Percentiles rank a stretch among this genome's conserved stretches.
Conservation (phyloP, 35 echinoderm and acorn worm genomes). For the Stichopus chloronotus region DNA sequence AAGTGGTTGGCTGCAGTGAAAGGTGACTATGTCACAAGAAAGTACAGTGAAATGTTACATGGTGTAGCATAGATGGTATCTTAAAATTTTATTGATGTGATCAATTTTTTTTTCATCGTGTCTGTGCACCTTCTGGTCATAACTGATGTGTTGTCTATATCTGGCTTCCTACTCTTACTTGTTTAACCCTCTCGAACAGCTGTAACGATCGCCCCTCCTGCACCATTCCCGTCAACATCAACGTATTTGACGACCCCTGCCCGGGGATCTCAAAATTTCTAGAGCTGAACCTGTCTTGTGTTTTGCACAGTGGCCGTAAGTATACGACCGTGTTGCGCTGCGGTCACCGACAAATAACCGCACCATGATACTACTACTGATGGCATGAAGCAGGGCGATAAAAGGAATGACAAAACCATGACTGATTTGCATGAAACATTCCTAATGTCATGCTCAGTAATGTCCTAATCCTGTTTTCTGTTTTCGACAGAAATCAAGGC, state of each 20-base stretch:
- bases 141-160: neutral
- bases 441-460: neutral
- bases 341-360: neutral
- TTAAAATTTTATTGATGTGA: too few species aligned
- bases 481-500: neutral
- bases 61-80: too few species aligned
- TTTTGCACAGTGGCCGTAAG: constrained; percentile 57
- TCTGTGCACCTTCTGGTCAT: constrained; percentile 4
- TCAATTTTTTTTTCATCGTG: neutral
- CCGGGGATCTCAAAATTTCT: constrained; percentile 80
- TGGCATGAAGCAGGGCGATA: neutral
- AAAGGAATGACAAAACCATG: neutral
- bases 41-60: too few species aligned
- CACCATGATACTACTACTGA: neutral
- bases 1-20: too few species aligned
- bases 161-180: constrained; percentile 35
- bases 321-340: constrained; percentile 6
- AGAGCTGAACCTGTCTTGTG: constrained; percentile 76
- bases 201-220: constrained; percentile 70
- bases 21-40: too few species aligned
- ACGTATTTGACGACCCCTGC: constrained; percentile 88
- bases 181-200: constrained; percentile 68
- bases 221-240: constrained; percentile 77
- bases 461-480: neutral
- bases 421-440: neutral